These are phyloP conservation scores for Coregonus sp. DNA, from an alignment of 2,797 vertebrate genomes.

Conservation along the genomic window DNA sequence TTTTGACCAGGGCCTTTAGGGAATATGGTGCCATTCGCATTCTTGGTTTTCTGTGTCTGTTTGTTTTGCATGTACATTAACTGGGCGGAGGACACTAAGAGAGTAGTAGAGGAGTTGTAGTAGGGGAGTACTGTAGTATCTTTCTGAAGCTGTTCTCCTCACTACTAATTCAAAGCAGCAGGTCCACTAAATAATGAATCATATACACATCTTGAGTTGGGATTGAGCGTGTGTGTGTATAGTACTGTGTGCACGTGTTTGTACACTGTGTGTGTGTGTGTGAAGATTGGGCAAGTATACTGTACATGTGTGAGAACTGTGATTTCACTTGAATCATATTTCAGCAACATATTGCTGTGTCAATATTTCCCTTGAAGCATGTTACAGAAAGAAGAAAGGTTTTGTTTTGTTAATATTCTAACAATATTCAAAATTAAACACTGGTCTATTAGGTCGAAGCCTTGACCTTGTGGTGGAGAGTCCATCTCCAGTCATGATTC, in stretches of 20 bases:
- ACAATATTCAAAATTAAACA: conserved; percentile 19
- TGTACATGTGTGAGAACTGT: conserved; percentile 26
- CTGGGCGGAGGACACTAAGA: no score
- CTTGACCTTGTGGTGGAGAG: conserved; percentile 20
- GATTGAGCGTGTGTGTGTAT: background rate
- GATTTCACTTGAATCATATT: no score
- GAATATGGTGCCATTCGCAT: background rate
- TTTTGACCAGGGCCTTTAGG: no score
- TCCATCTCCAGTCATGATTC: conserved; percentile 22
- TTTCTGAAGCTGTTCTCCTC: conserved; percentile 60
- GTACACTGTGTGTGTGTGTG: background rate
- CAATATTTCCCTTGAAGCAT: no score
- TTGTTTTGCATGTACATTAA: background rate
- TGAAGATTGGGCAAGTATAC: conserved; percentile 22
- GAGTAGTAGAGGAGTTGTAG: no score
- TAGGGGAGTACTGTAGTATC: no score
- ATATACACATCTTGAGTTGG: conserved; percentile 1
- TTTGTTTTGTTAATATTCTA: background rate
- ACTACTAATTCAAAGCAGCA: conserved; percentile 64
- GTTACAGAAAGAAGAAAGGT: background rate
- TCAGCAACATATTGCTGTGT: background rate
- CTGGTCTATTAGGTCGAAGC: conserved; percentile 56
- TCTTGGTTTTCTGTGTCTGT: background rate
- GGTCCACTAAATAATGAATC: conserved; percentile 62
- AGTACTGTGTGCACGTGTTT: background rate